Conservation (phyloP, 2,888 invertebrate genomes). For the Blastobasis adustella region DNA sequence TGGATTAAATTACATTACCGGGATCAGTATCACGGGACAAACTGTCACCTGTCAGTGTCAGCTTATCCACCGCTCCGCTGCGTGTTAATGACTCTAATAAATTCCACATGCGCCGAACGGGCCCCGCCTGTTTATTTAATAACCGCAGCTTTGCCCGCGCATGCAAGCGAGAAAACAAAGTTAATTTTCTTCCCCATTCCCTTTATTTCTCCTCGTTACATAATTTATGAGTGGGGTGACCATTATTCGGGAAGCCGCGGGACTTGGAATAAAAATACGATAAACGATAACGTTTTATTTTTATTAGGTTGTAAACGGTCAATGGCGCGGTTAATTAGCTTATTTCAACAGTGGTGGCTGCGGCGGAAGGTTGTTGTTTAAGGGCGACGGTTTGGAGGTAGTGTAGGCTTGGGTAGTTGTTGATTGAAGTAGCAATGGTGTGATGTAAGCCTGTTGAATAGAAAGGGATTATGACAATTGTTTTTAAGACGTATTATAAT, state of each 20-base stretch:
- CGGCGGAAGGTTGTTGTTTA: background rate
- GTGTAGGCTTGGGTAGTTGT: too few species aligned
- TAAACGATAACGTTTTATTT: background rate
- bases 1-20: too few species aligned
- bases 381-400: background rate
- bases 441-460: background rate
- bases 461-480: too few species aligned
- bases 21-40: too few species aligned
- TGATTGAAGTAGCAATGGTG: too few species aligned
- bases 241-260: background rate
- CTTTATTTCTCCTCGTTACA: conserved; percentile 12
- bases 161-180: conserved; percentile 30
- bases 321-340: background rate
- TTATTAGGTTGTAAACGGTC: background rate
- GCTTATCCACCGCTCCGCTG: conserved; percentile 13
- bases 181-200: conserved; percentile 32
- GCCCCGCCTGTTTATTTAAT: conserved; percentile 32
- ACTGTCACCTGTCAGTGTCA: background rate
- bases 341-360: background rate
- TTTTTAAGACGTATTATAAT: too few species aligned
- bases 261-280: background rate
- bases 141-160: conserved; percentile 31
- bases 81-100: conserved; percentile 26
- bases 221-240: conserved; percentile 10
- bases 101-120: conserved; percentile 32